Evolutionary conservation across 2,113 vertebrate genomes (phyloP).

Genomic region (Eublepharis macularius): DNA sequence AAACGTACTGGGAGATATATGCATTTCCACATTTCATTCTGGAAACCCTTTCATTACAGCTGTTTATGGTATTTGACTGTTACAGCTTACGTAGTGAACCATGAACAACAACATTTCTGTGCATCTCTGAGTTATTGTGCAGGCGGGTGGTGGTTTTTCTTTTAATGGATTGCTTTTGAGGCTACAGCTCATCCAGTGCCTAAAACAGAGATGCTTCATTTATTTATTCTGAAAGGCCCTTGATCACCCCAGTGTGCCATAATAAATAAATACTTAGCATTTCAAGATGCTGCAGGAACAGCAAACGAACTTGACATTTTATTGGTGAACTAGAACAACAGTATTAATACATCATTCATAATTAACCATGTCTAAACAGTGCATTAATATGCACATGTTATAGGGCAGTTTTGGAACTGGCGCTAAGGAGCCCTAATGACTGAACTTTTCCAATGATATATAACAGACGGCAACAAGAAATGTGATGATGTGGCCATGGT

Average conservation of each 20-base stretch:
- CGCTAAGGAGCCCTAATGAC: slow-evolving; percentile 6
- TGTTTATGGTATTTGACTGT: background rate
- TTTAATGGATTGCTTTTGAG: background rate
- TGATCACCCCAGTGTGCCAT: background rate
- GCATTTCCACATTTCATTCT: background rate
- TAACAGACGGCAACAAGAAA: slow-evolving; percentile 14
- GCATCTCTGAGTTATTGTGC: background rate
- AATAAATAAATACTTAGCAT: background rate
- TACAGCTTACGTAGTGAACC: background rate
- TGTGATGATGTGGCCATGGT: background rate
- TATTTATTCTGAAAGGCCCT: background rate
- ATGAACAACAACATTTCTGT: slow-evolving; percentile 1
- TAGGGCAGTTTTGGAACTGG: background rate
- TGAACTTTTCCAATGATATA: slow-evolving; percentile 6
- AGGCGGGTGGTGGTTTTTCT: background rate
- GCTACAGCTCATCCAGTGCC: background rate
- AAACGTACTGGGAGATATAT: background rate
- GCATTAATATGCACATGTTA: slow-evolving; percentile 9
- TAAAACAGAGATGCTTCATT: background rate
- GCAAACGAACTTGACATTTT: slow-evolving; percentile 10
- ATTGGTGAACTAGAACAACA: slow-evolving; percentile 1
- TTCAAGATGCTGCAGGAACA: background rate
- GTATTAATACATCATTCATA: slow-evolving; percentile 16
- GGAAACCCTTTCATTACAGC: background rate
- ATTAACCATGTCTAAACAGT: slow-evolving; percentile 3